Percentiles rank a stretch among this genome's conserved stretches.
phyloP scores from a whole-genome alignment of 2,888 invertebrate genomes.

The Geophilus truncorum region DNA sequence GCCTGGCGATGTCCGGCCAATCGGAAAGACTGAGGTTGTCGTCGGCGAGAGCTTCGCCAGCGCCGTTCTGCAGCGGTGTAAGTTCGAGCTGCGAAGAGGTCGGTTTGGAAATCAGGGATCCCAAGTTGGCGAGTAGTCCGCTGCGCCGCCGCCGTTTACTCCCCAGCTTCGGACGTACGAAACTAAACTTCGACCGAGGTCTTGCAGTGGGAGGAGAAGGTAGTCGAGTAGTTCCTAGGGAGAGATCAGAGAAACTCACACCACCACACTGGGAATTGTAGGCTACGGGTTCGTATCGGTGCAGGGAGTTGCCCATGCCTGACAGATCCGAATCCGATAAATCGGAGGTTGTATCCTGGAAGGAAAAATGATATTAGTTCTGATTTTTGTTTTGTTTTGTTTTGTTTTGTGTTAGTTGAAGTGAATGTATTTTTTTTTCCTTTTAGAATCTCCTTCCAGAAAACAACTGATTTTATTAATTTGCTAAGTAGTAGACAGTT shows the following conservation, averaged over 20 bases:
- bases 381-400: no score
- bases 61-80: not conserved
- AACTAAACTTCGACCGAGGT: not conserved
- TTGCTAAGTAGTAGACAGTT: no score
- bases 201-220: not conserved
- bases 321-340: not conserved
- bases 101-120: not conserved
- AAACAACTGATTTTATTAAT: not conserved
- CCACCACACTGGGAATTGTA: slow-evolving; percentile 14
- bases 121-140: not conserved
- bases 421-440: not conserved
- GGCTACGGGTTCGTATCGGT: slow-evolving; percentile 3
- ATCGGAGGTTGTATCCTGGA: slow-evolving; percentile 30
- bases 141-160: not conserved
- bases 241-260: slow-evolving; percentile 7
- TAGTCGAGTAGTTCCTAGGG: not conserved
- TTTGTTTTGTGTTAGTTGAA: no score
- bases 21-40: not conserved
- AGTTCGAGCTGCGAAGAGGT: not conserved
- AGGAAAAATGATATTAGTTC: slow-evolving; percentile 27
- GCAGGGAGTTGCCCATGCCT: slow-evolving; percentile 30
- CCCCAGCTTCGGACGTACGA: not conserved
- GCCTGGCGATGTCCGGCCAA: not conserved
- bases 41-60: not conserved
- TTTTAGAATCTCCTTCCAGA: not conserved